Conservation (phyloP, 30 jellyfish, hydroid and myxozoan genomes). For the Rhopilema esculentum region DNA sequence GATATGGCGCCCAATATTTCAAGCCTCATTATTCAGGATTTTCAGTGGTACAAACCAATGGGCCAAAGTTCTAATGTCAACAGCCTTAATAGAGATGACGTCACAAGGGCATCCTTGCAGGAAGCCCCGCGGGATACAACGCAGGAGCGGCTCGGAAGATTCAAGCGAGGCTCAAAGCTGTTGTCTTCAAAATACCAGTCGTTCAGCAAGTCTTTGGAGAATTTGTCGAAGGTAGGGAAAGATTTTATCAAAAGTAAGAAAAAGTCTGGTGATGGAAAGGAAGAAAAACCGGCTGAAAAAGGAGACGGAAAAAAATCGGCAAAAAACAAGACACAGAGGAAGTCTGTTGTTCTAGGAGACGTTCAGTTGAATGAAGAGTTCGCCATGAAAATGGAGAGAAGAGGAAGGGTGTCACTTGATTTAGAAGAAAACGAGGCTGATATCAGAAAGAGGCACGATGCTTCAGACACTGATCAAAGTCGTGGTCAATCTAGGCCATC, state of each 20-base stretch:
- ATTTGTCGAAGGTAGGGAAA: slow-evolving; percentile 55
- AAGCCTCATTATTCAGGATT: slow-evolving; percentile 56
- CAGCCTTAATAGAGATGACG: slow-evolving; percentile 25
- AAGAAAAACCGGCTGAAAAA: neutral
- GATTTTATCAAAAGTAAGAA: slow-evolving; percentile 33
- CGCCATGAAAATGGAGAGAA: slow-evolving; percentile 68
- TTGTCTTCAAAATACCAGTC: slow-evolving; percentile 55
- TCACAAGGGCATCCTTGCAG: slow-evolving; percentile 51
- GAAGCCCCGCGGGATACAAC: slow-evolving; percentile 49
- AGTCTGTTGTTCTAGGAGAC: slow-evolving; percentile 44
- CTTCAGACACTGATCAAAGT: slow-evolving; percentile 14
- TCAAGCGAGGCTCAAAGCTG: slow-evolving; percentile 63
- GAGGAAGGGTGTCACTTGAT: slow-evolving; percentile 46
- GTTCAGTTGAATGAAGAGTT: slow-evolving; percentile 60
- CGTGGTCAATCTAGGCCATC: neutral
- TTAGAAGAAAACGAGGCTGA: slow-evolving; percentile 1
- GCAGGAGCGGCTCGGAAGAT: slow-evolving; percentile 61
- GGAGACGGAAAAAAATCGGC: slow-evolving; percentile 18
- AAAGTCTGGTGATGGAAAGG: slow-evolving; percentile 17
- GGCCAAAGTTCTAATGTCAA: slow-evolving; percentile 2
- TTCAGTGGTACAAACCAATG: slow-evolving; percentile 54
- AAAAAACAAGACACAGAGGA: slow-evolving; percentile 37
- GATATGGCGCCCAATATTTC: neutral
- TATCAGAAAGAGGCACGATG: neutral
- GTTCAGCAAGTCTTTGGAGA: slow-evolving; percentile 58